These are phyloP conservation scores for Pseudorhiza aurosa DNA, from an alignment of 30 jellyfish, hydroid and myxozoan species.

Conservation along the genomic window DNA sequence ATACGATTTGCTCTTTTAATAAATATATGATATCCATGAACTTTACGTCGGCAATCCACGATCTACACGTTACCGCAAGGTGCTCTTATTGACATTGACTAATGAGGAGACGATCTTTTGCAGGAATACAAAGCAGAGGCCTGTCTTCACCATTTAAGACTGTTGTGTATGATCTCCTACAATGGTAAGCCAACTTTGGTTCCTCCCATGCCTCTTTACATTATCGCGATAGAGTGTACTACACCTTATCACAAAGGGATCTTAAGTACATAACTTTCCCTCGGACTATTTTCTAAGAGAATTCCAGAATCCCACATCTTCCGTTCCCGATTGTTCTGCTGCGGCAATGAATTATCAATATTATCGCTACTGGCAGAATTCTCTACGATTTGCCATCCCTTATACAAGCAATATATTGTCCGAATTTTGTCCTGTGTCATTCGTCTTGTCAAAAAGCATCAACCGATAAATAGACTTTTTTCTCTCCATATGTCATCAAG, in stretches of 20 bases:
- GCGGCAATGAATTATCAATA: slow-evolving; percentile 20
- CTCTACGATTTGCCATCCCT: not conserved
- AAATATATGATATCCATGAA: not conserved
- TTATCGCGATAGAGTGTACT: not conserved
- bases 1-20: not conserved
- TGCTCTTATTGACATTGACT: slow-evolving; percentile 6
- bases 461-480: too few relatives aligned
- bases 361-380: slow-evolving; percentile 11
- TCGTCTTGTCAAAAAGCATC: not conserved
- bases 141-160: not conserved
- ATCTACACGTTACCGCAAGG: slow-evolving; percentile 1
- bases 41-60: not conserved
- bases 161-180: too few relatives aligned
- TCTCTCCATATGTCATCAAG: too few relatives aligned
- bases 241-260: not conserved
- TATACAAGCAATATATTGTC: not conserved
- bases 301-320: slow-evolving; percentile 33
- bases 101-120: not conserved
- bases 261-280: slow-evolving; percentile 3
- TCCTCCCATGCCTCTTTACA: too few relatives aligned
- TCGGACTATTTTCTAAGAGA: not conserved
- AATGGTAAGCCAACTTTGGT: too few relatives aligned
- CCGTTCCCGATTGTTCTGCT: slow-evolving; percentile 28
- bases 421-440: not conserved
- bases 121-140: not conserved